A percentile compares a stretch with the other conserved stretches of the same genome.
Conservation (phyloP, 2,113 vertebrate species). For the Axis porcinus region DNA sequence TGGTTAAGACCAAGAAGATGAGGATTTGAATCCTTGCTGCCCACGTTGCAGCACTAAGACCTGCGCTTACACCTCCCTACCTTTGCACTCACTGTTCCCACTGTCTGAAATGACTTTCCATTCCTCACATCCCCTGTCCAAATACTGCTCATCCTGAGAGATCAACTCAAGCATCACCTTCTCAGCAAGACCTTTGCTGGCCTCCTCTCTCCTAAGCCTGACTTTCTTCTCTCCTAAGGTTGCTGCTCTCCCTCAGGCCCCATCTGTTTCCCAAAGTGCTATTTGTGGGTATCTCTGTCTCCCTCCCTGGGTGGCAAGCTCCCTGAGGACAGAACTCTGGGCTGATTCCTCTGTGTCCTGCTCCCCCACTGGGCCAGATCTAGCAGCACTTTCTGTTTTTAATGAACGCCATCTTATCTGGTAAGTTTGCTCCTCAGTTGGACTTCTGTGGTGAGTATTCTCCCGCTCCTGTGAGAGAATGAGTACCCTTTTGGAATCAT, state of each 20-base stretch:
- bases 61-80: background rate
- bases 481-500: background rate
- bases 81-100: background rate
- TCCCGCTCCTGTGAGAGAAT: background rate
- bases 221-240: background rate
- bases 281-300: background rate
- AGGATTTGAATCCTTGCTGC: too few relatives aligned
- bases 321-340: background rate
- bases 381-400: background rate
- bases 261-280: background rate
- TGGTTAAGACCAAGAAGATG: too few relatives aligned
- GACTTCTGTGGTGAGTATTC: background rate
- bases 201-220: background rate
- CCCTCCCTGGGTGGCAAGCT: background rate
- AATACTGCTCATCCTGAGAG: background rate
- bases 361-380: too few relatives aligned
- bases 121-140: background rate
- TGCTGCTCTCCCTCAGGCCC: background rate
- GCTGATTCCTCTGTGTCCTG: background rate
- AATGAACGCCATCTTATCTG: background rate
- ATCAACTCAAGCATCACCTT: background rate
- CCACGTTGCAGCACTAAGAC: too few relatives aligned
- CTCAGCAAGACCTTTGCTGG: background rate
- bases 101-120: background rate
- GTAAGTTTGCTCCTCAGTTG: background rate